Percentiles rank a stretch among this genome's conserved stretches.
These are phyloP conservation scores for Crenuchus spilurus DNA, from an alignment of 2,797 vertebrate species.

Conservation along the genomic window DNA sequence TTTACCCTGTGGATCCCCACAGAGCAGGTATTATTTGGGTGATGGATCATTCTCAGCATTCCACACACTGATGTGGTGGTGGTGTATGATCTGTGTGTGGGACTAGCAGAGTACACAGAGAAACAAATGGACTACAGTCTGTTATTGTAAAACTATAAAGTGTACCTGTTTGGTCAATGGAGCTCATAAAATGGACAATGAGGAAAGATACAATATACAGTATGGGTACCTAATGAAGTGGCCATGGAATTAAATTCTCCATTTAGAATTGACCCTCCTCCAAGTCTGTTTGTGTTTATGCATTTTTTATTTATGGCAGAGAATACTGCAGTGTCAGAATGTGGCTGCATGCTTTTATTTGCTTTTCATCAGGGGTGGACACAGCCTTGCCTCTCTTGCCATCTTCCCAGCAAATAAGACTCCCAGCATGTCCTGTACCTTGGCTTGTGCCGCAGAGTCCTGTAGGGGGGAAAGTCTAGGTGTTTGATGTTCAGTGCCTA, in stretches of 20 bases:
- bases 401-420: conserved; percentile 45
- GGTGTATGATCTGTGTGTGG: too few relatives aligned
- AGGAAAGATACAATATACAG: too few relatives aligned
- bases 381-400: conserved; percentile 50
- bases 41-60: too few relatives aligned
- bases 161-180: too few relatives aligned
- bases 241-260: too few relatives aligned
- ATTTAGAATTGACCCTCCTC: conserved; percentile 48
- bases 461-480: conserved; percentile 60
- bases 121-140: too few relatives aligned
- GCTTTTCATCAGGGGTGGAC: conserved; percentile 40
- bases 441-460: conserved; percentile 63
- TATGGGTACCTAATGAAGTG: conserved; percentile 24
- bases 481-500: conserved; percentile 72
- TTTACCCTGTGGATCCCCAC: too few relatives aligned
- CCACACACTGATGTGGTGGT: too few relatives aligned
- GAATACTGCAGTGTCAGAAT: conserved; percentile 66
- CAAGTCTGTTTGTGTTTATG: not conserved
- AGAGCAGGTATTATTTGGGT: too few relatives aligned
- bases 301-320: conserved; percentile 61
- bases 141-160: too few relatives aligned
- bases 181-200: too few relatives aligned
- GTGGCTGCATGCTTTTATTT: conserved; percentile 25
- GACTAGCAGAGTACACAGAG: too few relatives aligned
- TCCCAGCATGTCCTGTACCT: conserved; percentile 48